phyloP scores from a whole-genome alignment of 2,113 vertebrate species.

The Peromyscus leucopus region DNA sequence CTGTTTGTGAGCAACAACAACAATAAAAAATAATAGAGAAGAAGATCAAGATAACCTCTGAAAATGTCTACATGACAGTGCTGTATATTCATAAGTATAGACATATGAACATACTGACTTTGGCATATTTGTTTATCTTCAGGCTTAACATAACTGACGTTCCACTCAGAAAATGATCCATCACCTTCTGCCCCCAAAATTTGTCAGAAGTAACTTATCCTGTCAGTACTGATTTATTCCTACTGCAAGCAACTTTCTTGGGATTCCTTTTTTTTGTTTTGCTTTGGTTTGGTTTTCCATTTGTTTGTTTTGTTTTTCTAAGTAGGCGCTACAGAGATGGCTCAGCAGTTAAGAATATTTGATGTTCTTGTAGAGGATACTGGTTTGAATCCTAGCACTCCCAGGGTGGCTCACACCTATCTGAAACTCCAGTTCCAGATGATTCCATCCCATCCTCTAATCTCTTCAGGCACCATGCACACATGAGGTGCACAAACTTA shows the following conservation, averaged over 20 bases:
- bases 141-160: constrained; percentile 31
- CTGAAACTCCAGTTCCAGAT: not conserved
- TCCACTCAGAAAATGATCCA: not conserved
- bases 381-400: not conserved
- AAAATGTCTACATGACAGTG: not conserved
- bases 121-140: not conserved
- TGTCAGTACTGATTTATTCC: not conserved
- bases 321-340: not conserved
- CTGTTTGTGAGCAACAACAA: not conserved
- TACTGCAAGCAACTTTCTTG: not conserved
- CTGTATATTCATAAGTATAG: constrained; percentile 19
- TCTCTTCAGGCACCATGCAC: not conserved
- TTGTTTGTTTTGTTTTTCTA: not conserved
- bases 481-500: not conserved
- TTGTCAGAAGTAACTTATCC: not conserved
- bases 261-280: not conserved
- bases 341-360: not conserved
- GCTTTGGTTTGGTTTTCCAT: not conserved
- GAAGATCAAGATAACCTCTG: constrained; percentile 23
- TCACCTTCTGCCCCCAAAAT: constrained; percentile 23
- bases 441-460: not conserved
- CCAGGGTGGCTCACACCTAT: not conserved
- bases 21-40: not conserved
- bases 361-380: not conserved
- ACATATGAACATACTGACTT: not conserved